These are phyloP conservation scores for Orius laevigatus DNA, from an alignment of 1,140 invertebrate genomes.

Conservation along the genomic window DNA sequence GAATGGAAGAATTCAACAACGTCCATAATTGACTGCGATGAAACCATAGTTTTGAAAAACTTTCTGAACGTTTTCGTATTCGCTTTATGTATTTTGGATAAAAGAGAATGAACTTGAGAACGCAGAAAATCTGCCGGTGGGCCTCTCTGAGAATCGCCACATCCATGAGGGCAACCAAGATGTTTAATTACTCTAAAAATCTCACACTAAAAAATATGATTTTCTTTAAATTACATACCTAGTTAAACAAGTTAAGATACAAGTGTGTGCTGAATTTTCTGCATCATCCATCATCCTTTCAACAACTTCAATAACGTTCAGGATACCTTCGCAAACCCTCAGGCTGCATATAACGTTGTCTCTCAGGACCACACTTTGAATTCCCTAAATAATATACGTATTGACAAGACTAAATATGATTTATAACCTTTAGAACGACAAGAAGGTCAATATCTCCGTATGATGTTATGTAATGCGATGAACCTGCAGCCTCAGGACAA, in stretches of 20 bases:
- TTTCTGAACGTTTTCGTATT: slow-evolving; percentile 54
- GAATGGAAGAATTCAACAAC: slow-evolving; percentile 89
- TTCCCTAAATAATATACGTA: too few relatives aligned
- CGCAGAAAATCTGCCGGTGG: slow-evolving; percentile 78
- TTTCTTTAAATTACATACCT: slow-evolving; percentile 7
- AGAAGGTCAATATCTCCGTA: slow-evolving; percentile 86
- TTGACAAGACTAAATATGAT: background rate
- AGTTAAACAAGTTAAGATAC: slow-evolving; percentile 11
- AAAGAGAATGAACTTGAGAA: slow-evolving; percentile 68
- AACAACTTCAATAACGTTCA: slow-evolving; percentile 76
- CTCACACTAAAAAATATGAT: background rate
- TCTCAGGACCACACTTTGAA: slow-evolving; percentile 67
- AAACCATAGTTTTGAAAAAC: slow-evolving; percentile 64
- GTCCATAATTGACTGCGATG: slow-evolving; percentile 55
- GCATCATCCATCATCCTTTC: slow-evolving; percentile 52
- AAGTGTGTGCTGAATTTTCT: slow-evolving; percentile 9
- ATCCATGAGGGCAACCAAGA: slow-evolving; percentile 85
- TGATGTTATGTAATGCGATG: slow-evolving; percentile 79
- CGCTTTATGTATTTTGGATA: slow-evolving; percentile 54
- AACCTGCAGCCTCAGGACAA: slow-evolving; percentile 76
- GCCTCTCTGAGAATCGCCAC: slow-evolving; percentile 65
- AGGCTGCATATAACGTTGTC: slow-evolving; percentile 60
- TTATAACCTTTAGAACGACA: slow-evolving; percentile 66
- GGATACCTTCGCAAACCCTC: slow-evolving; percentile 72
- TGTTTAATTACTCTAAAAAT: slow-evolving; percentile 58